Evolutionary conservation across 2,888 invertebrate species (phyloP), one percentile per base, ranked within the genome.

Genomic region (Trachelus iudaicus): DNA sequence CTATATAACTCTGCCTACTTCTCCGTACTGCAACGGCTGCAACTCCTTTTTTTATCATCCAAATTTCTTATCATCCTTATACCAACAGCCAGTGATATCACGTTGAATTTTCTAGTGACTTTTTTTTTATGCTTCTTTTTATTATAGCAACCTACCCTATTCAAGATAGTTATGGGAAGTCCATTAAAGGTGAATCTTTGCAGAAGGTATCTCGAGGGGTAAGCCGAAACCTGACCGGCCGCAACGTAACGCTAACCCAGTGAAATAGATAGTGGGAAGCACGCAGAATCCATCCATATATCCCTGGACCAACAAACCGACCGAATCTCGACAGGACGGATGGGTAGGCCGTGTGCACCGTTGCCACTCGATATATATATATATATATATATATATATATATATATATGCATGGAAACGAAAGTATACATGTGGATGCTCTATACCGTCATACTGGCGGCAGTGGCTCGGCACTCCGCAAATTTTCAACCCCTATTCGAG

Each of bases 231-330:
- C 35, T 34, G 74, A 73, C 74, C 40, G n/a, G 69, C 68, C 40
- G 56, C 76, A 77, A 81, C 85, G 88, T 88, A 86, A 85, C 87
- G 89, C 85, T 89, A 89, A 90, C 89, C 89, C 87, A 89, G 85
- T 89, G 87, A 90, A 88, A 90, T 89, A 88, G 87, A 89, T 89
- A 88, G 86, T 81, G 78, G 71, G 71, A 71, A 71, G 71, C 71
- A 34, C 76, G 85, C 83, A 86, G 86, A 85, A 86, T 86, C 84
- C 86, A 86, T 87, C 85, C 87, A 87, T 89, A 89, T 86, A 89
- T 89, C 87, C 88, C 83, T 83, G 84, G 87, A 84, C 87, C 87
- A 89, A 89, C 89, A 89, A 89, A 89, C 89, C 89, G 87, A 88
- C 85, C 85, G 87, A 89, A 89, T 89, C 89, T 88, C 88, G 88